These are phyloP conservation scores for Drosophila helvetica DNA, from an alignment of 2,888 invertebrate species.

Conservation along the genomic window DNA sequence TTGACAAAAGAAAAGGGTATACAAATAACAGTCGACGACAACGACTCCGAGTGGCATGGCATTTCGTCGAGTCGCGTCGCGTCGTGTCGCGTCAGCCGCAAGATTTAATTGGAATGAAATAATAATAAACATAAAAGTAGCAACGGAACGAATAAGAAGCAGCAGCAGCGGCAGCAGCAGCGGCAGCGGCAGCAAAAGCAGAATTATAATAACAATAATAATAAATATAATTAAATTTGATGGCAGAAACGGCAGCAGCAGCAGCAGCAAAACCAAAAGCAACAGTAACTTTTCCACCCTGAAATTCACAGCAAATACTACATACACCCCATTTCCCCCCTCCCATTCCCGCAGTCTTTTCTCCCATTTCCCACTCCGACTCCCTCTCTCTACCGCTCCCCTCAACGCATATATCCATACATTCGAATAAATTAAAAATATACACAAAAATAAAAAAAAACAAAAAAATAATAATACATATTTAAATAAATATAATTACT, in stretches of 20 bases:
- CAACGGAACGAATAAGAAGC: conserved; percentile 31
- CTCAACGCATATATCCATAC: conserved; percentile 18
- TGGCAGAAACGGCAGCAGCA: conserved; percentile 47
- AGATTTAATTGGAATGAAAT: conserved; percentile 81
- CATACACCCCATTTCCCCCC: background rate
- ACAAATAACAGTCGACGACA: conserved; percentile 20
- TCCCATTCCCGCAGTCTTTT: background rate
- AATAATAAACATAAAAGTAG: conserved; percentile 71
- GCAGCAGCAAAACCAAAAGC: conserved; percentile 28
- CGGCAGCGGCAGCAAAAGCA: conserved; percentile 33
- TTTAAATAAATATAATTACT: conserved; percentile 75
- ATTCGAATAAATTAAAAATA: conserved; percentile 54
- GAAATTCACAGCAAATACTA: background rate
- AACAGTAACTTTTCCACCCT: conserved; percentile 27
- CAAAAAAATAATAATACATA: conserved; percentile 5
- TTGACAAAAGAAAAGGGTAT: background rate
- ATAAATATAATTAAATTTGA: conserved; percentile 82
- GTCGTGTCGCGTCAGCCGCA: conserved; percentile 51
- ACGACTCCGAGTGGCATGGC: conserved; percentile 12
- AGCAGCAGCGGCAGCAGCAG: conserved; percentile 48
- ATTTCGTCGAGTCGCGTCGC: conserved; percentile 5
- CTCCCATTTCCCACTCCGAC: conserved; percentile 3
- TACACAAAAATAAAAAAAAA: conserved; percentile 18
- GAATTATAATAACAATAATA: conserved; percentile 66
- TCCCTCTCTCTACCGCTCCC: background rate